These are phyloP conservation scores for Eupithecia exiguata DNA, from an alignment of 2,888 invertebrate genomes.

Conservation along the genomic window DNA sequence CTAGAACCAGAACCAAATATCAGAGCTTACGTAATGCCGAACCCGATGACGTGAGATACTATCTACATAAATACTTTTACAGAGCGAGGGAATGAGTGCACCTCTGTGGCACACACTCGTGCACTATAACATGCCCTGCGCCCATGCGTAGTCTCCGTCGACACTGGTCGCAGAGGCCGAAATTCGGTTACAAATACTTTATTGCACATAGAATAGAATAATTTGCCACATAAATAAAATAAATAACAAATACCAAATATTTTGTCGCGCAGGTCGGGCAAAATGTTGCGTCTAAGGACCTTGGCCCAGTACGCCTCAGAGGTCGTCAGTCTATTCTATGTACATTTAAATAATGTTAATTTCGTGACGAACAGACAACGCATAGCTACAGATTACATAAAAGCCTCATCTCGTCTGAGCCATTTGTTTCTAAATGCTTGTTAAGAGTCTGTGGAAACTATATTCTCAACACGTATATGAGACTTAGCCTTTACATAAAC, in stretches of 20 bases:
- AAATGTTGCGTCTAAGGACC: background rate
- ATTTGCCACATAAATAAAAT: too few species aligned
- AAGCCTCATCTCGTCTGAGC: background rate
- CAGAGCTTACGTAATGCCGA: background rate
- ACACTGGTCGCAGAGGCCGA: background rate
- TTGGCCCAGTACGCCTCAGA: background rate
- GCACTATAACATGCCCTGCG: background rate
- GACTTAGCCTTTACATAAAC: background rate
- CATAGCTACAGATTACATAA: background rate
- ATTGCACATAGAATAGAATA: background rate
- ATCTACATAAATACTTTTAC: background rate
- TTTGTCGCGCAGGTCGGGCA: background rate
- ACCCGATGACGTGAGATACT: background rate
- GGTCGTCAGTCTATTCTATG: background rate
- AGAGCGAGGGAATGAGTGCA: background rate
- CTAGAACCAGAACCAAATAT: background rate
- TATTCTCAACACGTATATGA: background rate
- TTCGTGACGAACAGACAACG: conserved; percentile 3
- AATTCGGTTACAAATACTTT: background rate
- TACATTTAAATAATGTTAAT: conserved; percentile 5
- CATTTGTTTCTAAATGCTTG: conserved; percentile 1
- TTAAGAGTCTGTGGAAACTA: background rate
- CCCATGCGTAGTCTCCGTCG: too few species aligned
- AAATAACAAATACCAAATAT: background rate
- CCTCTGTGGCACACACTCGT: background rate